Conservation (phyloP, 2,888 invertebrate species). For the Ypsolopha sequella region DNA sequence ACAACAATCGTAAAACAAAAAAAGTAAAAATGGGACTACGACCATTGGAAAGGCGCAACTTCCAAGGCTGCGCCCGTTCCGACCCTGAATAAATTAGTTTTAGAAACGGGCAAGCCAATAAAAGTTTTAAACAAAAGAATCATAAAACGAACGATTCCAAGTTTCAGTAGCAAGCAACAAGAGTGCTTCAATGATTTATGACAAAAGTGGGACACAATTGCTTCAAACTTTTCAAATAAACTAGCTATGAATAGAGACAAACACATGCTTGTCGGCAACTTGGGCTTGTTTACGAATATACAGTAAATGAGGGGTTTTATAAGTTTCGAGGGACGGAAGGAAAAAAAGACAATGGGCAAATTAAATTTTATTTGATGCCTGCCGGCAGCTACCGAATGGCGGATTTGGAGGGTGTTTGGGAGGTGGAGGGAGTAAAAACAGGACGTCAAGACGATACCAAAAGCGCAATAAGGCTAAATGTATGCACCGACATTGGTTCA, state of each 20-base stretch:
- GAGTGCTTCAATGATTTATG: slow-evolving; percentile 61
- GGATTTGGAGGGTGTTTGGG: slow-evolving; percentile 23
- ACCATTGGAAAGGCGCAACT: slow-evolving; percentile 36
- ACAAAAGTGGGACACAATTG: slow-evolving; percentile 51
- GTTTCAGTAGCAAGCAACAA: slow-evolving; percentile 61
- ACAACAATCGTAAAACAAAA: slow-evolving; percentile 43
- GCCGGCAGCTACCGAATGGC: slow-evolving; percentile 41
- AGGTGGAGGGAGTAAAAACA: slow-evolving; percentile 18
- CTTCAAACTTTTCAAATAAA: slow-evolving; percentile 58
- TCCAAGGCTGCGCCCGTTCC: slow-evolving; percentile 45
- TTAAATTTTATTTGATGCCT: slow-evolving; percentile 57
- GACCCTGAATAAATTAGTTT: slow-evolving; percentile 68
- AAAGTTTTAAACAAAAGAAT: slow-evolving; percentile 70
- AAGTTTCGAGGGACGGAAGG: slow-evolving; percentile 8
- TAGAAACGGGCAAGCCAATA: slow-evolving; percentile 59
- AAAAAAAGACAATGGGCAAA: slow-evolving; percentile 47
- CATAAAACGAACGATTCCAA: slow-evolving; percentile 56
- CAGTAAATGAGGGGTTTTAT: slow-evolving; percentile 15
- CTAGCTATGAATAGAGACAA: slow-evolving; percentile 50
- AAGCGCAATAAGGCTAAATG: slow-evolving; percentile 27
- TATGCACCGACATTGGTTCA: slow-evolving; percentile 29
- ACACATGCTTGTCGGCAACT: slow-evolving; percentile 37
- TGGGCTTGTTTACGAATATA: slow-evolving; percentile 18
- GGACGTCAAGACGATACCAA: slow-evolving; percentile 42
- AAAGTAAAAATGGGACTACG: slow-evolving; percentile 34